Conservation (phyloP, 2,888 invertebrate genomes). For the Orgyia antiqua region DNA sequence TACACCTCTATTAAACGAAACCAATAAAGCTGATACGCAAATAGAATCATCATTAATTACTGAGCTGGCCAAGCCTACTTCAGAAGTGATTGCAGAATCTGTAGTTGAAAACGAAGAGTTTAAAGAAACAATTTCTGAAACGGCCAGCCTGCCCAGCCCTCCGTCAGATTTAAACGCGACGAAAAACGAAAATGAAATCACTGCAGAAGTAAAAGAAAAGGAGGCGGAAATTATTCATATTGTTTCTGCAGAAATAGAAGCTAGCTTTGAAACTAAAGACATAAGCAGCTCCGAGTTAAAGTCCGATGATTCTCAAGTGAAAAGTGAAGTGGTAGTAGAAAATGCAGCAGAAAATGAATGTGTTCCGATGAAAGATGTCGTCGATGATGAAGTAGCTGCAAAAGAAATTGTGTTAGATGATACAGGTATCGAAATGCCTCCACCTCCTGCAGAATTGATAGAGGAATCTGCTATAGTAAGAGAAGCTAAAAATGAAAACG, state of each 20-base stretch:
- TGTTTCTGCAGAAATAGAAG: no score
- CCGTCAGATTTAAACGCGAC: no score
- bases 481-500: conserved; percentile 2
- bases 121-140: background rate
- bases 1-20: conserved; percentile 2
- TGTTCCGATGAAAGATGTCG: background rate
- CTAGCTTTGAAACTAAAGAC: no score
- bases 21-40: conserved; percentile 3
- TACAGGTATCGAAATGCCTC: conserved; percentile 11
- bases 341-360: conserved; percentile 1
- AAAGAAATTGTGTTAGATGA: conserved; percentile 4
- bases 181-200: no score
- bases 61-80: conserved; percentile 33
- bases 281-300: background rate
- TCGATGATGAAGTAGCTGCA: background rate
- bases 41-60: conserved; percentile 11
- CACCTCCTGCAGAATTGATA: conserved; percentile 8
- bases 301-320: background rate
- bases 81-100: conserved; percentile 8
- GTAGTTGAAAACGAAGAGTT: background rate
- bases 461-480: conserved; percentile 1
- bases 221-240: no score
- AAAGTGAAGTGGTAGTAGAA: background rate
- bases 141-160: background rate
- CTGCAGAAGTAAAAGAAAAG: conserved; percentile 1